Conservation (phyloP, 2,888 invertebrate species). For the Drosophila putrida region DNA sequence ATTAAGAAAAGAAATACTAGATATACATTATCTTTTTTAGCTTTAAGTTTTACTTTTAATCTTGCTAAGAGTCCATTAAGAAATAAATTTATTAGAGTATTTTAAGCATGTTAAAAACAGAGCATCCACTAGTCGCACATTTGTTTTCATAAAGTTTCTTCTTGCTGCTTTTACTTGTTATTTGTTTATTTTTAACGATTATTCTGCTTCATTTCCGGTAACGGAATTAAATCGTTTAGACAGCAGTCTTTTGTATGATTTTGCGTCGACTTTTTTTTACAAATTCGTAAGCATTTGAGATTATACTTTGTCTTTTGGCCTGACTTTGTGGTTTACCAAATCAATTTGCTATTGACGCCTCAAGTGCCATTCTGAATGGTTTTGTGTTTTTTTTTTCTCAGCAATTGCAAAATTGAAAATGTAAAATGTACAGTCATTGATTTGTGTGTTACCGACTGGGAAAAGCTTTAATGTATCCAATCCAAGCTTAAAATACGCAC, state of each 20-base stretch:
- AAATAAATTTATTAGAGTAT: too few relatives aligned
- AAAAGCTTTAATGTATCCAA: slow-evolving; percentile 2
- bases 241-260: slow-evolving; percentile 37
- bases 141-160: not conserved
- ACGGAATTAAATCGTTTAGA: slow-evolving; percentile 57
- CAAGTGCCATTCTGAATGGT: slow-evolving; percentile 36
- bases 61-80: too few relatives aligned
- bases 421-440: slow-evolving; percentile 34
- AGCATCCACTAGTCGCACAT: slow-evolving; percentile 2
- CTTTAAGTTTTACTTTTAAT: too few relatives aligned
- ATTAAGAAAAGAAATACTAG: too few relatives aligned
- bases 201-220: slow-evolving; percentile 64
- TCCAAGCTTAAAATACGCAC: not conserved
- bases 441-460: slow-evolving; percentile 12
- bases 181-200: slow-evolving; percentile 56
- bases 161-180: slow-evolving; percentile 19
- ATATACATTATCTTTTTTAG: too few relatives aligned
- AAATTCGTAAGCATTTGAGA: slow-evolving; percentile 40
- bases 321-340: slow-evolving; percentile 46
- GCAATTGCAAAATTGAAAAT: slow-evolving; percentile 26
- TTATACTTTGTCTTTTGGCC: slow-evolving; percentile 36
- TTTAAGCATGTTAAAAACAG: not conserved
- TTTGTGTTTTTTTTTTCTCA: slow-evolving; percentile 32
- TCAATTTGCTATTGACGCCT: slow-evolving; percentile 60
- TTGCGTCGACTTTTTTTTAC: slow-evolving; percentile 12